A percentile compares a stretch with the other conserved stretches of the same genome.
Evolutionary conservation across 2,888 invertebrate genomes (phyloP).

Genomic region (Miltochrista miniata): DNA sequence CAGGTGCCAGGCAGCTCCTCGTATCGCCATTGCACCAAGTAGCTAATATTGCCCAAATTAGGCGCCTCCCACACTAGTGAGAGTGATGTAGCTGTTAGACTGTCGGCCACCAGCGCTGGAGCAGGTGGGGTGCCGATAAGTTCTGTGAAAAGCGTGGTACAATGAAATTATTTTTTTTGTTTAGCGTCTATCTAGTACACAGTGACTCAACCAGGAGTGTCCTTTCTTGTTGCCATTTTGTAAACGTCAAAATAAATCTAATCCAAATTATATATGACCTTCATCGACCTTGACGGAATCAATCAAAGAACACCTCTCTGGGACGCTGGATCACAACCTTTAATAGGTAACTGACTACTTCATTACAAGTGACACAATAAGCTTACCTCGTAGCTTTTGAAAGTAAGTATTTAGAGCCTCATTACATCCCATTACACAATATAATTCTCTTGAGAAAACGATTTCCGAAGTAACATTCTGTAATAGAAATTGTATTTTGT

Average conservation of each 20-base stretch:
- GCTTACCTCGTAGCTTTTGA: constrained; percentile 86
- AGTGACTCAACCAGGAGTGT: no score
- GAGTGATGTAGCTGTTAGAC: constrained; percentile 89
- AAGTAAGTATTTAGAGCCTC: constrained; percentile 90
- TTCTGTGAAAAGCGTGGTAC: constrained; percentile 52
- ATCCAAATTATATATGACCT: no score
- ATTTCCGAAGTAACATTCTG: constrained; percentile 89
- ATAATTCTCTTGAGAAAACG: constrained; percentile 87
- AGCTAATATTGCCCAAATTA: constrained; percentile 81
- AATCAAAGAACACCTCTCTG: no score
- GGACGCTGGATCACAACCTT: no score
- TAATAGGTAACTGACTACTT: no score
- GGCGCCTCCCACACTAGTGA: constrained; percentile 90
- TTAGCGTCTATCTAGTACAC: no score
- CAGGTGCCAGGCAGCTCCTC: constrained; percentile 88
- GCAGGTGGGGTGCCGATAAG: constrained; percentile 88
- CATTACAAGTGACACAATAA: not conserved
- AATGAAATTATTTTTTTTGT: no score
- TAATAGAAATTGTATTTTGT: constrained; percentile 35
- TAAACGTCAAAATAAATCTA: no score
- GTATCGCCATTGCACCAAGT: constrained; percentile 90
- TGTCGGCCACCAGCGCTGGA: constrained; percentile 91
- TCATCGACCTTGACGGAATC: no score
- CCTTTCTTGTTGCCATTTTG: no score
- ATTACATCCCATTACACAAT: constrained; percentile 93